phyloP scores from a whole-genome alignment of 2,113 vertebrate genomes.

The Phalacrocorax brasilianus region DNA sequence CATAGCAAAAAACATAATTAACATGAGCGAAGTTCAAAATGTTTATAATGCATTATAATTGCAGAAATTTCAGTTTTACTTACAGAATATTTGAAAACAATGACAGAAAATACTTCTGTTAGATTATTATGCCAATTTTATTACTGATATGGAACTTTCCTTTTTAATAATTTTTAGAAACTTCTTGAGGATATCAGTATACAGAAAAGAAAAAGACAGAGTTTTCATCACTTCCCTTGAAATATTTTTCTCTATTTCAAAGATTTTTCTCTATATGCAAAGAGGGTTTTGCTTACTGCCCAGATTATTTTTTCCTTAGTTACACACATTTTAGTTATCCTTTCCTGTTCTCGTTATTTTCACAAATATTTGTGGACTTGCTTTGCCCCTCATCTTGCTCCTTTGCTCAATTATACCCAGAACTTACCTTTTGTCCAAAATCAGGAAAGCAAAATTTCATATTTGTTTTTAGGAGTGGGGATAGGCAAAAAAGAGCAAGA shows the following conservation, averaged over 20 bases:
- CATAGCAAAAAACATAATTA: neutral
- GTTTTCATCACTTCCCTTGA: neutral
- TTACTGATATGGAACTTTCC: neutral
- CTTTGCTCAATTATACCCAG: neutral
- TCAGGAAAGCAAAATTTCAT: neutral
- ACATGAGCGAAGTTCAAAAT: neutral
- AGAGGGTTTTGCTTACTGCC: neutral
- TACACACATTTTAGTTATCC: neutral
- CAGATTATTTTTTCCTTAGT: neutral
- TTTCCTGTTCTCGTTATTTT: neutral
- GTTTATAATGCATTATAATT: neutral
- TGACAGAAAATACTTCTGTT: neutral
- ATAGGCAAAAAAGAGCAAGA: neutral
- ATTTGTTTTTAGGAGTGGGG: neutral
- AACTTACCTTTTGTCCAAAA: neutral
- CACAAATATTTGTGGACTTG: neutral
- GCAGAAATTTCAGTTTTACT: neutral
- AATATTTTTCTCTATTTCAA: neutral
- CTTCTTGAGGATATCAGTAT: neutral
- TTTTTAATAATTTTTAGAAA: neutral
- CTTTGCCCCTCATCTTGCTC: neutral
- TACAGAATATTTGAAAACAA: neutral
- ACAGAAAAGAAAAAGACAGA: neutral
- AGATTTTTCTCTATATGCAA: no score
- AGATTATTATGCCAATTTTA: neutral